These are phyloP conservation scores for Bos indicus DNA, from an alignment of 2,113 vertebrate genomes.

Conservation along the genomic window DNA sequence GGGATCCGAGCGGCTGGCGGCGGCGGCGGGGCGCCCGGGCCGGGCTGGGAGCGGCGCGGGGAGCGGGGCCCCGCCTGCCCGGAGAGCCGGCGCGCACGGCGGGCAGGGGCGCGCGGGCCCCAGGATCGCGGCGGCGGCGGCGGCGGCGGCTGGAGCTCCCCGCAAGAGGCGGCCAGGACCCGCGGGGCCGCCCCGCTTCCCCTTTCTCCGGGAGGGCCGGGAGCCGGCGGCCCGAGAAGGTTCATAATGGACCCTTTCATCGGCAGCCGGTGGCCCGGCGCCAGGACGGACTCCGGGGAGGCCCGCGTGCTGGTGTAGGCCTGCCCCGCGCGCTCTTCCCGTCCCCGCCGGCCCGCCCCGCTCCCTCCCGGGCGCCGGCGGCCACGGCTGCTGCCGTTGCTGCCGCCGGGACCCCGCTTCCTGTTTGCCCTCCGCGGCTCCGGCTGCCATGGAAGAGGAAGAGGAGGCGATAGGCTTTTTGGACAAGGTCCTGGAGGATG, in stretches of 20 bases:
- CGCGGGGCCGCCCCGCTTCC: constrained; percentile 30
- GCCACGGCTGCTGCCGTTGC: not conserved
- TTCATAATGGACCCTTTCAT: constrained; percentile 71
- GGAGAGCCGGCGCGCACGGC: not conserved
- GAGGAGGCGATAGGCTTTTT: constrained; percentile 90
- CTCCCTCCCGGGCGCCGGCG: constrained; percentile 36
- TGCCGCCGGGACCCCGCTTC: constrained; percentile 63
- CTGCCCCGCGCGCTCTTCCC: constrained; percentile 57
- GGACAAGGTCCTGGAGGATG: constrained; percentile 95
- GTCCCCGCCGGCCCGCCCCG: not conserved
- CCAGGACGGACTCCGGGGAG: constrained; percentile 62
- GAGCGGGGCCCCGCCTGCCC: not conserved
- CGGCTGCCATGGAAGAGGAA: constrained; percentile 87
- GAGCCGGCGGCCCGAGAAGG: constrained; percentile 42
- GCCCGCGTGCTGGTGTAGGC: constrained; percentile 70
- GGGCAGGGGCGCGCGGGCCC: constrained; percentile 24
- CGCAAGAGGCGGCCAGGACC: not conserved
- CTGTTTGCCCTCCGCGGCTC: constrained; percentile 64
- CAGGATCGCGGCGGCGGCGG: not conserved
- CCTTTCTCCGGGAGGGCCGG: constrained; percentile 49
- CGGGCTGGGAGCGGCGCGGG: not conserved
- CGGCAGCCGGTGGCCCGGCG: constrained; percentile 59
- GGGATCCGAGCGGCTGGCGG: constrained; percentile 43
- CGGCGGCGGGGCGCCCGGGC: constrained; percentile 24
- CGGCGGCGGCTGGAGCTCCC: not conserved